Base-by-base conservation (phyloP, 1,140 invertebrate genomes). In the Bombyx mandarina region DNA sequence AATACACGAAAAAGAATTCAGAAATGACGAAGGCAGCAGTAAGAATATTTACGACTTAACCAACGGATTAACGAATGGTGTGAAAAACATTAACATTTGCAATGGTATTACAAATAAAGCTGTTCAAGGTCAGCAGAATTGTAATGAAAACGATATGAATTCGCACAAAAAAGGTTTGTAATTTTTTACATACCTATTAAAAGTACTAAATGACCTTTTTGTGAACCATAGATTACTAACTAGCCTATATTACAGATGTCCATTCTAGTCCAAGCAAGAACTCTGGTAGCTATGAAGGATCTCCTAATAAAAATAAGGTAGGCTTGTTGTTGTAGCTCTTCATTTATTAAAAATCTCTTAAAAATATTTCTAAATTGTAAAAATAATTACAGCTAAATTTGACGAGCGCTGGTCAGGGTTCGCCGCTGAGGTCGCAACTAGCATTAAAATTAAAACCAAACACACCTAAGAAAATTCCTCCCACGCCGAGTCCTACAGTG, bases 361-460 rank as follows among this genome's bases (percentile, higher is more conserved):
- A 45, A 43, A 4, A 48, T 46, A 42, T 8, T 18, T 44, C 44
- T 45, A 5, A 45, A 51, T 9, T 35, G 49, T 49, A n/a, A 43
- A 2, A 18, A 10, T 10, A 42, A 42, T 81, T 77, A 47, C 62
- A 88, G 86, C 61, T 85, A 58, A 69, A 77, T 45, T 80, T 88
- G 73, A 74, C 85, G 35, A 86, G 86, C 65, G 89, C 89, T 57
- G 90, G 90, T 12, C 88, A 90, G 69, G 91, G 91, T 18, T 93
- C 91, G 9, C 92, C 92, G 46, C 75, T 91, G 51, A 75, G 91
- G 62, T 90, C 91, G 45, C 90, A 91, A 77, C 79, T 92, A 60
- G 91, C 90, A 50, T 80, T 93, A 54, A 93, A 93, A 85, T 77
- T 93, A 53, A 91, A 89, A 84, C 84, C 85, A 60, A 86, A 89